phyloP scores from a whole-genome alignment of 2,888 invertebrate species.

The Eupithecia abbreviata region DNA sequence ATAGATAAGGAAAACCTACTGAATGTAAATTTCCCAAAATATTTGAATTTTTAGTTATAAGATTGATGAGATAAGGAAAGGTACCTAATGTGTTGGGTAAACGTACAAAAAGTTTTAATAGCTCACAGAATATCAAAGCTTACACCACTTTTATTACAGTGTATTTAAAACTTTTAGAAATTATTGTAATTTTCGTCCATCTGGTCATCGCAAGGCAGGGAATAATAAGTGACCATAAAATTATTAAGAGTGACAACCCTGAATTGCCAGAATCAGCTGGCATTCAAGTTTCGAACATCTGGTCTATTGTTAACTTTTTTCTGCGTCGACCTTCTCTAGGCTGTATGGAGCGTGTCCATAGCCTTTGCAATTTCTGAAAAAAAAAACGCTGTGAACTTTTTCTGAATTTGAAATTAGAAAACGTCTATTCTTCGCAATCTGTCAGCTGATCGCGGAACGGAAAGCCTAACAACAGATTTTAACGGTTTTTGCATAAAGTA shows the following conservation, averaged over 20 bases:
- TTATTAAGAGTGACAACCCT: conserved; percentile 47
- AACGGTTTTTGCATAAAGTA: conserved; percentile 21
- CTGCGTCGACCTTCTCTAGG: conserved; percentile 49
- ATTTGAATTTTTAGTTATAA: not conserved
- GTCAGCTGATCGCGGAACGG: conserved; percentile 18
- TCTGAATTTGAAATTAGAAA: conserved; percentile 21
- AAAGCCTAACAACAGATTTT: conserved; percentile 7
- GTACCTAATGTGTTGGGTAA: not conserved
- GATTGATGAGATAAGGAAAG: not conserved
- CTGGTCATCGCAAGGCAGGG: not conserved
- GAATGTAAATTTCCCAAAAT: not conserved
- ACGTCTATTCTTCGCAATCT: conserved; percentile 11
- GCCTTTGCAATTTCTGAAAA: conserved; percentile 23
- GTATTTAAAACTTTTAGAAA: not conserved
- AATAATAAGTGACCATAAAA: not conserved
- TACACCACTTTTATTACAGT: not conserved
- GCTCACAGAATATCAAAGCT: not conserved
- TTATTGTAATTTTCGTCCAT: not conserved
- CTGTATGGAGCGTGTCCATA: conserved; percentile 36
- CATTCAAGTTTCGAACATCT: conserved; percentile 52
- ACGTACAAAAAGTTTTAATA: not conserved
- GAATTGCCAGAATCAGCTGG: conserved; percentile 50
- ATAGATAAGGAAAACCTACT: not conserved
- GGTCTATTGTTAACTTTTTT: conserved; percentile 50
- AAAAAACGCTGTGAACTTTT: conserved; percentile 16